These are phyloP conservation scores for Threskiornis aethiopicus DNA, from an alignment of 2,797 vertebrate species.

Conservation along the genomic window DNA sequence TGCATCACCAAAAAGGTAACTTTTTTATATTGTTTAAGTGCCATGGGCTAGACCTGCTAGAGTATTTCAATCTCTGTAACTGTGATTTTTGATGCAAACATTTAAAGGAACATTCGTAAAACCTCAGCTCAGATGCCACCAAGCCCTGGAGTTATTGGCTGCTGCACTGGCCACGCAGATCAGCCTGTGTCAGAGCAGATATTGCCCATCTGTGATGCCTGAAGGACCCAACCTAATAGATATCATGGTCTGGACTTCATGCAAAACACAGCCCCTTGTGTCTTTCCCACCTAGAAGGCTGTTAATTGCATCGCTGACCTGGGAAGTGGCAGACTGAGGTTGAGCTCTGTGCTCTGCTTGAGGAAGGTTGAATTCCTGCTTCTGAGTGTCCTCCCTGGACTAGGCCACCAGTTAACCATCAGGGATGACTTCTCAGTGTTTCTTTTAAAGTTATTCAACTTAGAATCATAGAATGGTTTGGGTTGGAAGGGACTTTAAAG, in stretches of 20 bases:
- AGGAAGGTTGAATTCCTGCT: not conserved
- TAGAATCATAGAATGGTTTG: not conserved
- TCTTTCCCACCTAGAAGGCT: not conserved
- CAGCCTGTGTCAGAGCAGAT: not conserved
- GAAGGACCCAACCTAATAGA: not conserved
- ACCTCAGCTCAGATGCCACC: not conserved
- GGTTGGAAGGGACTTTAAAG: not conserved
- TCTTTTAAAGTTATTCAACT: not conserved
- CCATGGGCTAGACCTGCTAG: not conserved
- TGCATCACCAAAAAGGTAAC: not conserved
- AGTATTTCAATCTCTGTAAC: not conserved
- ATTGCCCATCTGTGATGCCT: not conserved
- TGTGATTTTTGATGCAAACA: not conserved
- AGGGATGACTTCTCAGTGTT: accelerated
- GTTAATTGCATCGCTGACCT: not conserved
- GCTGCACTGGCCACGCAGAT: not conserved
- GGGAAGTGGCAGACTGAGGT: not conserved
- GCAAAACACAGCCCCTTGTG: not conserved
- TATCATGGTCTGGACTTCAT: not conserved
- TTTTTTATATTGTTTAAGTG: not conserved
- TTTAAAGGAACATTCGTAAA: not conserved
- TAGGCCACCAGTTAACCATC: not conserved
- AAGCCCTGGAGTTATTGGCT: not conserved
- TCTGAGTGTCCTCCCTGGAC: not conserved
- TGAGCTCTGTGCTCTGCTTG: not conserved